Percentiles rank a stretch among this genome's conserved stretches.
These are phyloP conservation scores for Halcyon chelicuti DNA, from an alignment of 2,797 vertebrate species.

Conservation along the genomic window DNA sequence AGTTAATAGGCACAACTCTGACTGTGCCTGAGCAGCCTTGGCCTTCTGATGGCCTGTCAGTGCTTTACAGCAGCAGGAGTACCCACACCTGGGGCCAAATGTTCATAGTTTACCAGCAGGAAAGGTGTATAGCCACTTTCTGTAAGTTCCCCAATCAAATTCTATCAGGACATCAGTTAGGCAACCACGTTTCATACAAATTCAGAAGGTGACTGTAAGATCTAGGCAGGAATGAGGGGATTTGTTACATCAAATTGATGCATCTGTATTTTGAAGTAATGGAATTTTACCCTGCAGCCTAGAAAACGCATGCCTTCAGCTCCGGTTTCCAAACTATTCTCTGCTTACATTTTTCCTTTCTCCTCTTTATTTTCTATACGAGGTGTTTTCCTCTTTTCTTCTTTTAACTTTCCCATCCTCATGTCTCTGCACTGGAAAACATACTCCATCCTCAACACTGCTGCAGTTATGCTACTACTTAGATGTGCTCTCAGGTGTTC, in stretches of 20 bases:
- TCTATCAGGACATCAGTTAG: neutral
- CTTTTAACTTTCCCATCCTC: neutral
- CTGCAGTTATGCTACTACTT: neutral
- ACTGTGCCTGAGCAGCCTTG: neutral
- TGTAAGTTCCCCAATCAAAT: neutral
- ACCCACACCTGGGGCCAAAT: fast-evolving
- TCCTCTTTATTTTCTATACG: neutral
- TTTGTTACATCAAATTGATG: neutral
- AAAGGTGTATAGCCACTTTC: neutral
- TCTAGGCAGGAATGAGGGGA: neutral
- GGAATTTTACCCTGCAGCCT: neutral
- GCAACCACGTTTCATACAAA: neutral
- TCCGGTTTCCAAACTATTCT: neutral
- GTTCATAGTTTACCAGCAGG: neutral
- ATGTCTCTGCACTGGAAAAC: neutral
- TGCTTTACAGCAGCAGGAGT: neutral
- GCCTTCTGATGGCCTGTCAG: neutral
- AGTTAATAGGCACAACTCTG: neutral
- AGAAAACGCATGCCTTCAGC: neutral
- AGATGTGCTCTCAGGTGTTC: neutral
- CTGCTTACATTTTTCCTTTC: neutral
- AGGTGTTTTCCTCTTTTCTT: neutral
- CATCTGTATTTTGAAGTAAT: neutral
- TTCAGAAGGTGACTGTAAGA: neutral
- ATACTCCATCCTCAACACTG: neutral